These are phyloP conservation scores for Xanthia icteritia DNA, from an alignment of 2,888 invertebrate species.

Conservation along the genomic window DNA sequence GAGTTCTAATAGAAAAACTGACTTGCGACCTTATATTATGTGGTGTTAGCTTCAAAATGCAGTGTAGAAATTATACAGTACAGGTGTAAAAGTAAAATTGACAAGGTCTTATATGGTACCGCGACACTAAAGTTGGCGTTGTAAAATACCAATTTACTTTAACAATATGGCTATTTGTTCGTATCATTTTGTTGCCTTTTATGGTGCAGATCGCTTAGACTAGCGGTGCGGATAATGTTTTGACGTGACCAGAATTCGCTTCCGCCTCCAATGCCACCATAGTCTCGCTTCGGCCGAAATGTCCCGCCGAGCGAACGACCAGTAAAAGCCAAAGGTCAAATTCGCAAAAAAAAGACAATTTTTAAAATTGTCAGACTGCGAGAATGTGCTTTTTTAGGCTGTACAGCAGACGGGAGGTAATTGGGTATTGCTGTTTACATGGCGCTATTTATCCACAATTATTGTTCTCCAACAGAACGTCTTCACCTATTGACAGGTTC, in stretches of 20 bases:
- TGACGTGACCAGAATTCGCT: constrained; percentile 59
- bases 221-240: constrained; percentile 79
- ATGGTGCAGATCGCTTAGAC: constrained; percentile 84
- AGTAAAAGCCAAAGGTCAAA: constrained; percentile 38
- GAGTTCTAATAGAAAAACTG: background rate
- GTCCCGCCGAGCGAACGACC: constrained; percentile 8
- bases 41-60: constrained; percentile 62
- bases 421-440: constrained; percentile 24
- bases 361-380: constrained; percentile 24
- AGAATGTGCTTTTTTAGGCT: constrained; percentile 27
- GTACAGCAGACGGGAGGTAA: constrained; percentile 2
- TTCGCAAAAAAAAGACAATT: constrained; percentile 37
- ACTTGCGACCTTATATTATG: constrained; percentile 21
- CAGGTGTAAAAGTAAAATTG: constrained; percentile 65
- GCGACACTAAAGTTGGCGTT: constrained; percentile 84
- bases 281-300: constrained; percentile 9
- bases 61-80: constrained; percentile 12
- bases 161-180: constrained; percentile 88
- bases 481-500: constrained; percentile 37
- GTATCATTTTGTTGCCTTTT: constrained; percentile 84
- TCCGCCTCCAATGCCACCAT: constrained; percentile 47
- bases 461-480: constrained; percentile 21
- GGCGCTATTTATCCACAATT: constrained; percentile 34
- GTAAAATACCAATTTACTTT: constrained; percentile 89
- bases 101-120: constrained; percentile 78